Base-by-base conservation (phyloP, 35 echinoderm and acorn worm species). In the Amphiura filiformis region DNA sequence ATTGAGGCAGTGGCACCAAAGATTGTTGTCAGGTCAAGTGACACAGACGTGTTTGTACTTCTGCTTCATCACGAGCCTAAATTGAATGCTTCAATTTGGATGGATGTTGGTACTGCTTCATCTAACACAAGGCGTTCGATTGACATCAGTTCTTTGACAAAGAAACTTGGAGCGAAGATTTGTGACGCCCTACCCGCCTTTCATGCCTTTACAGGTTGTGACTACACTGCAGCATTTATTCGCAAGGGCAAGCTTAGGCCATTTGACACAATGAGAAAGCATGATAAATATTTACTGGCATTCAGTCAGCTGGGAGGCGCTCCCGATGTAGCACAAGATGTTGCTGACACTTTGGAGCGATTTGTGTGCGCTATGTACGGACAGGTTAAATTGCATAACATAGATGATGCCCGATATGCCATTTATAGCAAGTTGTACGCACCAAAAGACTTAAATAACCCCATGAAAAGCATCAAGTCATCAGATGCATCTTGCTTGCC, bases 321-420 rank as follows among this genome's bases (percentile, higher is more conserved):
- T 22, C 7, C 9, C 3, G 31, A 26, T 0, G 82, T 84, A 9
- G 20, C 37, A 3, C 34, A 57, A 0, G 49, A 61, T 61, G 32
- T 61, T 32, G 40, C 52, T 23, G 17, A 64, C 7, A 36, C n/a
- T 35, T 0, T 84, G 56, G 82, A 84, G 35, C 9, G 15, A 32
- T 84, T 64, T 57, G 82, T 84, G 33, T 84, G 82, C 64, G 44
- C 20, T 1, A 84, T 84, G 82, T 65, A 84, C 33, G 49, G 82
- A 28, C 7, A 36, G 15, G 32, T 0, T 11, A 84, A 28, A 65
- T 5, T 84, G 28, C 37, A 56, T 22, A 37, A 57, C 17, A 34
- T 84, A 14, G 64, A 84, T 61, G 49, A 84, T 12, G 82, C 82
- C 1, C 22, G 82, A 32, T 35, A 32, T 34, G 7, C 20, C 7